Base-by-base conservation (phyloP, 2,113 vertebrate genomes). In the Periophthalmus modestus region DNA sequence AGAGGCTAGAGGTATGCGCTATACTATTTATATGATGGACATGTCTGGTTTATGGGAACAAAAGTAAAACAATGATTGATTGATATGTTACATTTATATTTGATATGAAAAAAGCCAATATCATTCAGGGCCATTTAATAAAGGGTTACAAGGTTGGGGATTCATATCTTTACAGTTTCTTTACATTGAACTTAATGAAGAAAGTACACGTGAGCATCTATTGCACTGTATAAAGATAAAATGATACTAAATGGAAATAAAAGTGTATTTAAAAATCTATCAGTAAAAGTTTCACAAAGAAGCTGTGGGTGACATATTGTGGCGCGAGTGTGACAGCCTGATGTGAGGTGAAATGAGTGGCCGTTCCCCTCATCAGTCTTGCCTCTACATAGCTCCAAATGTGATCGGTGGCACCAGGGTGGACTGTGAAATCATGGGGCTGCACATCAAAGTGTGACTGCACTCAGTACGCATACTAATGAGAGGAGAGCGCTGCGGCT, bases 401-500 rank as follows among this genome's bases (percentile, higher is more conserved):
- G 73, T 91, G 90, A 94, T 94, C 90, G 87, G 82, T 87, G 85
- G 87, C 87, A 89, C 91, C 85, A 78, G 87, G 78, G 81, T 81
- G 87, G 91, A 93, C 88, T 91, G 89, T 93, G 92, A 94, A 94
- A 93, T 93, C 89, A 75, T 86, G 85, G 72, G 88, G 91, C 89
- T 91, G 79, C 91, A 92, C 92, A 92, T 93, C 92, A 93, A 90
- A 90, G 92, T 89, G 88, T 85, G 91, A 81, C 89, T 72, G 85
- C 83, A 91, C 89, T 86, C 82, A 24, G 67, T 67, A 72, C 80
- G 92, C 90, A 94, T 93, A 89, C 89, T 93, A 92, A 93, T 92
- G 75, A 48, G 63, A 69, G 68, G 66, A 76, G 65, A 47, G 69
- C 34, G 23, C 50, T 13, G 57, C 34, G 11, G 33, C 34, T n/a